Evolutionary conservation across 2,888 invertebrate species (phyloP).

Genomic region (Eremobia ochroleuca): DNA sequence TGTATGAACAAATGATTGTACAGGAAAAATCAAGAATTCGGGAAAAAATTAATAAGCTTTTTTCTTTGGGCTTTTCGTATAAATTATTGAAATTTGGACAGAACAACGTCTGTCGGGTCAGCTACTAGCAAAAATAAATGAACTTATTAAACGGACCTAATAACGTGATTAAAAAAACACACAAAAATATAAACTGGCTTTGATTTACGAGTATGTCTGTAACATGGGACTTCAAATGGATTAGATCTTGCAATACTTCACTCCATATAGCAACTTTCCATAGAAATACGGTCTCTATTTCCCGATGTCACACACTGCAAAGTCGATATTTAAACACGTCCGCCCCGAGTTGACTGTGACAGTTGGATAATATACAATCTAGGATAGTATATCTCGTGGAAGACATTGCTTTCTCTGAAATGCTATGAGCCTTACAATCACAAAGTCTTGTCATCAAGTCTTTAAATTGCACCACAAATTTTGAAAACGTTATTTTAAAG

Average conservation of each 20-base stretch:
- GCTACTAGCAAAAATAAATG: neutral
- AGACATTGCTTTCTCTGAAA: constrained; percentile 30
- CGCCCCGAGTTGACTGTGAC: constrained; percentile 48
- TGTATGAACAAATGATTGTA: no score
- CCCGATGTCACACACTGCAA: constrained; percentile 44
- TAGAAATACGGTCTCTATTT: constrained; percentile 42
- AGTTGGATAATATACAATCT: constrained; percentile 44
- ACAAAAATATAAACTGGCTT: neutral
- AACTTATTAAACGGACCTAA: neutral
- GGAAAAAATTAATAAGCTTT: neutral
- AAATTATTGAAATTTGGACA: neutral
- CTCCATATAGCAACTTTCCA: constrained; percentile 20
- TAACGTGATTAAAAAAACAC: neutral
- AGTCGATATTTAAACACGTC: constrained; percentile 61
- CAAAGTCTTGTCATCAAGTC: neutral
- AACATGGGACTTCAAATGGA: constrained; percentile 1
- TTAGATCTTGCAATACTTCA: constrained; percentile 22
- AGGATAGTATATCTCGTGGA: constrained; percentile 24
- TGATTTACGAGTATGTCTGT: neutral
- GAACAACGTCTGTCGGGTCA: neutral
- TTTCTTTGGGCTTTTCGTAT: neutral
- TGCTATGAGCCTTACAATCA: neutral
- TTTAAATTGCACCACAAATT: neutral
- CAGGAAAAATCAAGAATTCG: no score
- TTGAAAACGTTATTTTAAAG: neutral